Conservation (phyloP, 2,797 vertebrate species). For the Sus cebifrons region DNA sequence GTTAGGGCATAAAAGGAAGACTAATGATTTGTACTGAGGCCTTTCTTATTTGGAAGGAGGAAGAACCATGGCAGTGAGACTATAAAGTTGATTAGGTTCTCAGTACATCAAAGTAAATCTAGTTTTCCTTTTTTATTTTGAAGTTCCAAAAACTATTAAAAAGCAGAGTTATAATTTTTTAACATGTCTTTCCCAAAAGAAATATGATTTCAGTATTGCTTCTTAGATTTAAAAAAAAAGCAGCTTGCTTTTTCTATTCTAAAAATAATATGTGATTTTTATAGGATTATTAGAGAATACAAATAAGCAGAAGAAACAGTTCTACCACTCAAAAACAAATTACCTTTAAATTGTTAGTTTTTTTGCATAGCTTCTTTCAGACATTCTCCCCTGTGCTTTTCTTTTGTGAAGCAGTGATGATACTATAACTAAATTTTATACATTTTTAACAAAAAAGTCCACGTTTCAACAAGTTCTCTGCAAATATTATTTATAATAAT, state of each 20-base stretch:
- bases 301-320: background rate
- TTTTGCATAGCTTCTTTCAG: background rate
- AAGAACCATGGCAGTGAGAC: background rate
- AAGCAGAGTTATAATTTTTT: background rate
- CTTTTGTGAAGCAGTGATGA: background rate
- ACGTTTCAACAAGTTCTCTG: constrained; percentile 1
- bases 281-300: background rate
- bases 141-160: background rate
- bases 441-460: background rate
- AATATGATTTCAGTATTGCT: background rate
- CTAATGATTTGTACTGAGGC: background rate
- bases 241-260: background rate
- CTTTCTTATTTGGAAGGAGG: background rate
- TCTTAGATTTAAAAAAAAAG: background rate
- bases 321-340: background rate
- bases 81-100: background rate
- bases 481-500: background rate
- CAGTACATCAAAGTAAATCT: background rate
- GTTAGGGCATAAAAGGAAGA: background rate
- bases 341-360: background rate
- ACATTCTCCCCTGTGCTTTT: background rate
- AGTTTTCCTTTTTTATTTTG: background rate
- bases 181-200: background rate
- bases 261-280: constrained; percentile 4
- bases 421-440: background rate